Percentiles rank a stretch among this genome's conserved stretches.
Conservation (phyloP, 2,113 vertebrate species). For the Trinectes maculatus region DNA sequence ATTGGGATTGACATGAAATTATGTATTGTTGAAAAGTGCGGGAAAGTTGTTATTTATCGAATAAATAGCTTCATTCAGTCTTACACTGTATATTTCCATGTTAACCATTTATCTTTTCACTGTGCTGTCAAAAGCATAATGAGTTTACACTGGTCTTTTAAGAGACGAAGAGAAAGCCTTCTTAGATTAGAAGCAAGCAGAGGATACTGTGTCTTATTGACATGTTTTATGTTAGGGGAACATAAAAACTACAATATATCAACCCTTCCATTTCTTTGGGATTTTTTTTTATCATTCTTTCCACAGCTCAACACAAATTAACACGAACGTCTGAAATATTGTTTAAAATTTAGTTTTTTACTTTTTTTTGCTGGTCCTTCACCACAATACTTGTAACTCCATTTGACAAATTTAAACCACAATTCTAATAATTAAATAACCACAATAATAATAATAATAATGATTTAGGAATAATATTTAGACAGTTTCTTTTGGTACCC, state of each 20-base stretch:
- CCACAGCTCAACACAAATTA: not conserved
- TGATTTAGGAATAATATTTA: too few relatives aligned
- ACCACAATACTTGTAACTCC: not conserved
- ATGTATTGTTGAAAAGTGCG: not conserved
- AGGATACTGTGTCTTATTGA: not conserved
- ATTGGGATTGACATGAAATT: constrained; percentile 30
- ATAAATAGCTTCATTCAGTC: constrained; percentile 1
- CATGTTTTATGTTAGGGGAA: not conserved
- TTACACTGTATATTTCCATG: not conserved
- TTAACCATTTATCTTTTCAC: not conserved
- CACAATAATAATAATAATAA: too few relatives aligned
- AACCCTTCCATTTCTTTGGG: too few relatives aligned
- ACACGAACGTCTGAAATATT: not conserved
- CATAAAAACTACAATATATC: not conserved
- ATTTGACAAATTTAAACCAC: not conserved
- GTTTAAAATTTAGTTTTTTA: not conserved
- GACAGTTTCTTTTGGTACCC: not conserved
- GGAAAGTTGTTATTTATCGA: constrained; percentile 25
- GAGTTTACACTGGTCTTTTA: not conserved
- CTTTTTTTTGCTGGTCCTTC: not conserved
- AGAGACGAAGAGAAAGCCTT: constrained; percentile 10
- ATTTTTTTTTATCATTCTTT: not conserved
- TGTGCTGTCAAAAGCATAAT: constrained; percentile 9
- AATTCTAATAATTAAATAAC: too few relatives aligned
- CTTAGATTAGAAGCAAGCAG: not conserved